Conservation (phyloP, 2,797 vertebrate genomes). For the Amblyopsis hoosieri region DNA sequence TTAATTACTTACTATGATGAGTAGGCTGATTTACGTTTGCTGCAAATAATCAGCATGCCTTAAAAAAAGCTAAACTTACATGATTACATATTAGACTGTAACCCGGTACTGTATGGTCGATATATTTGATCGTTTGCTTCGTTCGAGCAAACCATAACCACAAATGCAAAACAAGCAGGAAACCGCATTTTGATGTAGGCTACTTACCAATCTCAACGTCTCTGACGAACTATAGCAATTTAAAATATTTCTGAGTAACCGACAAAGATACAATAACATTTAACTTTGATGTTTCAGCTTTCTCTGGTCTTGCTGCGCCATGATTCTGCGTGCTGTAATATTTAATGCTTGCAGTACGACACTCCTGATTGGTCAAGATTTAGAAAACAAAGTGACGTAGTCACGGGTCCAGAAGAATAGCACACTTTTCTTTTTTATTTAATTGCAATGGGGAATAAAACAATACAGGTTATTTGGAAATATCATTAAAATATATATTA, state of each 20-base stretch:
- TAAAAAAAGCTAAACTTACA: background rate
- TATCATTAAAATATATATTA: no score
- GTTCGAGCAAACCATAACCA: background rate
- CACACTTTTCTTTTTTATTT: no score
- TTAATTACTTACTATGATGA: no score
- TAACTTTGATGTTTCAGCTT: conserved; percentile 51
- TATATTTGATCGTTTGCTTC: background rate
- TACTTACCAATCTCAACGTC: conserved; percentile 44
- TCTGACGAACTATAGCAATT: fast-evolving
- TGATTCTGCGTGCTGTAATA: conserved; percentile 37
- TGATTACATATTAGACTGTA: background rate
- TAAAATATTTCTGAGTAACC: background rate
- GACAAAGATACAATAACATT: background rate
- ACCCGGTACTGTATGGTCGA: background rate
- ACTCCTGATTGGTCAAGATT: conserved; percentile 35
- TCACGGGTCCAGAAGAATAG: background rate
- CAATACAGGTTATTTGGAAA: no score
- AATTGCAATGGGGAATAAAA: no score
- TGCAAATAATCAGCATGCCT: background rate
- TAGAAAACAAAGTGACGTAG: conserved; percentile 7
- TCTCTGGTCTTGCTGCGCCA: conserved; percentile 64
- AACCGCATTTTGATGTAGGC: background rate
- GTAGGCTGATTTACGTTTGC: no score
- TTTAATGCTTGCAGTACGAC: background rate
- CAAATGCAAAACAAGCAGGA: background rate